Percentiles rank a stretch among this genome's conserved stretches.
Conservation (phyloP, 2,797 vertebrate genomes). For the Limosa lapponica region DNA sequence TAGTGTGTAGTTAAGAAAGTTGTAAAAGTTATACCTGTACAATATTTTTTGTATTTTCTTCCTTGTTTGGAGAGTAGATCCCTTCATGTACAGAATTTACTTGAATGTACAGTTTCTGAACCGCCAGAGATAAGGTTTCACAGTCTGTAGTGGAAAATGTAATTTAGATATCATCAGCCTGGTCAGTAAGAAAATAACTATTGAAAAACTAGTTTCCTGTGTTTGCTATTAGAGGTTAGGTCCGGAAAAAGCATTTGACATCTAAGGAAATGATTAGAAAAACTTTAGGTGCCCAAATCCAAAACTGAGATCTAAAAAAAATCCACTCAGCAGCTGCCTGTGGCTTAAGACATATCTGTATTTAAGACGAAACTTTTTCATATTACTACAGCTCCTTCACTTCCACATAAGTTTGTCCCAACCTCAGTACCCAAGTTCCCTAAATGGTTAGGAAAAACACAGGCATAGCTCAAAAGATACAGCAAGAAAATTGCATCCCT, state of each 20-base stretch:
- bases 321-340: neutral
- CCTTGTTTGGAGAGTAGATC: neutral
- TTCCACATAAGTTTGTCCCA: neutral
- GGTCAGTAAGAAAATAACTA: neutral
- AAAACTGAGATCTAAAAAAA: neutral
- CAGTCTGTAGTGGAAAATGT: neutral
- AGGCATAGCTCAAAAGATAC: neutral
- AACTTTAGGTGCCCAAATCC: neutral
- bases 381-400: neutral
- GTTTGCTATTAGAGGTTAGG: neutral
- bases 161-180: neutral
- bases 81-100: neutral
- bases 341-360: neutral
- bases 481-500: neutral
- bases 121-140: neutral
- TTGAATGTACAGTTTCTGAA: neutral
- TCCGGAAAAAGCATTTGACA: neutral
- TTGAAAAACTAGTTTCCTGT: neutral
- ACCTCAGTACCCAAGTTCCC: neutral
- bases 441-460: neutral
- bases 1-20: neutral
- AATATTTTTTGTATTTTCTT: neutral
- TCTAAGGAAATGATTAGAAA: neutral
- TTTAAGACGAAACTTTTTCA: neutral
- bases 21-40: neutral